Percentiles rank a stretch among this genome's conserved stretches.
These are phyloP conservation scores for Augiades crinisus DNA, from an alignment of 2,888 invertebrate genomes.

Conservation along the genomic window DNA sequence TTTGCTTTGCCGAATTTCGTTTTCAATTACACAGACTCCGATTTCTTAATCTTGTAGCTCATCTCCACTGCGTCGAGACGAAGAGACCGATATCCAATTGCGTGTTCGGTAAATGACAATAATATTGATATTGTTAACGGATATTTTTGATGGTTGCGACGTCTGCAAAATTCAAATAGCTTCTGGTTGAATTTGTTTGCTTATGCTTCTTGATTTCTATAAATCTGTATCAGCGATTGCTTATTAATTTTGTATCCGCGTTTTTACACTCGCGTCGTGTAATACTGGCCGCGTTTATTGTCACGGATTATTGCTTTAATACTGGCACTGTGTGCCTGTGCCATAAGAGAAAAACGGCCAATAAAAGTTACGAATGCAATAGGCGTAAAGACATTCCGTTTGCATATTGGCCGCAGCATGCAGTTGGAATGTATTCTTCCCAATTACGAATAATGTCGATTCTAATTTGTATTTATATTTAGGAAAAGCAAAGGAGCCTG, in stretches of 20 bases:
- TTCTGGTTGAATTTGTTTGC: neutral
- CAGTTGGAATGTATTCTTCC: constrained; percentile 11
- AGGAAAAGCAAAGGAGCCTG: too few relatives aligned
- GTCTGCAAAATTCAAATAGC: neutral
- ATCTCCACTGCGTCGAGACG: constrained; percentile 31
- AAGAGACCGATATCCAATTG: constrained; percentile 29
- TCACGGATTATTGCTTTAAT: constrained; percentile 45
- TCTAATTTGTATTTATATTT: too few relatives aligned
- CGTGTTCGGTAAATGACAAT: constrained; percentile 29
- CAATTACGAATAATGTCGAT: too few relatives aligned
- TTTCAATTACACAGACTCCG: constrained; percentile 54
- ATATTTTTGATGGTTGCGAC: constrained; percentile 8
- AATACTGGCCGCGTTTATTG: constrained; percentile 46
- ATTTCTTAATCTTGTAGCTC: constrained; percentile 47
- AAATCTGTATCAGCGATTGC: neutral
- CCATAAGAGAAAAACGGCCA: constrained; percentile 40
- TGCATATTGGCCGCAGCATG: constrained; percentile 33
- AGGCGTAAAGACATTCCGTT: constrained; percentile 50
- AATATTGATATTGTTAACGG: constrained; percentile 28
- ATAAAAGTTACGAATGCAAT: constrained; percentile 53
- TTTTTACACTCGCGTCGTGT: constrained; percentile 19
- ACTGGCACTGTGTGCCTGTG: constrained; percentile 37
- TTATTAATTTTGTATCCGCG: constrained; percentile 11
- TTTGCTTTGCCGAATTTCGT: constrained; percentile 53
- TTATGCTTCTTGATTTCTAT: neutral